phyloP scores from a whole-genome alignment of 1,140 invertebrate species.

The Tribolium madens region DNA sequence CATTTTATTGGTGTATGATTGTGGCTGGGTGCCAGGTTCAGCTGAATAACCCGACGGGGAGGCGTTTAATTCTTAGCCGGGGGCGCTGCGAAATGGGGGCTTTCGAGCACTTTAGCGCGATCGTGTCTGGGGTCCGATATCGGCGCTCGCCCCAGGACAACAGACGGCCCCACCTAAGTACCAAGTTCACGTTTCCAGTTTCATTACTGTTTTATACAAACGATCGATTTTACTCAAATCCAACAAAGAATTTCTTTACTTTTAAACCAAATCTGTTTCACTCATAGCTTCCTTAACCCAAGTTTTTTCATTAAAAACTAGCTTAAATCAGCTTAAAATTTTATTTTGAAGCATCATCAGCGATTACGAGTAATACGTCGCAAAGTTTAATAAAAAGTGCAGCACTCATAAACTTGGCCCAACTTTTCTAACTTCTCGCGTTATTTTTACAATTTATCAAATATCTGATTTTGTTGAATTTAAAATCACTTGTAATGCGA shows the following conservation, averaged over 20 bases:
- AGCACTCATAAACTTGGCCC: not conserved
- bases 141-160: conserved; percentile 46
- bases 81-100: conserved; percentile 40
- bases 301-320: not conserved
- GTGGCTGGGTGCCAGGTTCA: conserved; percentile 47
- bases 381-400: not conserved
- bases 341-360: not conserved
- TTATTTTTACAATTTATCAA: too few species aligned
- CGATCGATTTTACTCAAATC: not conserved
- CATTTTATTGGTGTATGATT: conserved; percentile 53
- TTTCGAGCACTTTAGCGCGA: conserved; percentile 48
- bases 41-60: conserved; percentile 31
- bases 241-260: not conserved
- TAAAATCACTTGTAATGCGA: not conserved
- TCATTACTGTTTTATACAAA: conserved; percentile 5
- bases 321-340: too few species aligned
- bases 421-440: not conserved
- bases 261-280: too few species aligned
- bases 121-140: conserved; percentile 55
- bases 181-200: conserved; percentile 44
- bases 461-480: not conserved
- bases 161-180: conserved; percentile 42
- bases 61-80: conserved; percentile 47
- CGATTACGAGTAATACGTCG: not conserved
- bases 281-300: not conserved